phyloP scores from a whole-genome alignment of 2,888 invertebrate genomes.

The Clitarchus hookeri region DNA sequence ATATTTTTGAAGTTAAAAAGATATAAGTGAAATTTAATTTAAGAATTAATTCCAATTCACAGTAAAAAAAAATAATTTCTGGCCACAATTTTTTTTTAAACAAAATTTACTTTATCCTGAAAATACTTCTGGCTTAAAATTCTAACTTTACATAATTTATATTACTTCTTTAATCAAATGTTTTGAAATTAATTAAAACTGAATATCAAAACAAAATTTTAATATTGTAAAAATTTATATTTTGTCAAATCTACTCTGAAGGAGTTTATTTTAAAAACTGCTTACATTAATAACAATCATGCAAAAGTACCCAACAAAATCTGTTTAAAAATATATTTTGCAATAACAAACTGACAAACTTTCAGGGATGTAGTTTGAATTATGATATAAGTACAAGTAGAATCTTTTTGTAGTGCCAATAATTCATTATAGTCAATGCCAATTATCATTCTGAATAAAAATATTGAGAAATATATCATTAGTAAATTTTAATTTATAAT shows the following conservation, averaged over 20 bases:
- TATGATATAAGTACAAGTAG: too few relatives aligned
- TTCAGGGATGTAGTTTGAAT: too few relatives aligned
- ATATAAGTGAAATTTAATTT: too few relatives aligned
- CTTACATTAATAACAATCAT: neutral
- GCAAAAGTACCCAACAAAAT: neutral
- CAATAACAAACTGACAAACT: too few relatives aligned
- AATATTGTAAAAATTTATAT: neutral
- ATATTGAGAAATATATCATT: too few relatives aligned
- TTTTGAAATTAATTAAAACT: neutral
- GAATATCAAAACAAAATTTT: neutral
- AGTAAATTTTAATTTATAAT: too few relatives aligned
- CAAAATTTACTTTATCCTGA: neutral
- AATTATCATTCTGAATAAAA: too few relatives aligned
- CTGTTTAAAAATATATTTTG: neutral
- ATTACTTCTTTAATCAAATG: neutral
- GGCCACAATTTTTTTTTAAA: neutral
- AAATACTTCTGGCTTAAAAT: neutral
- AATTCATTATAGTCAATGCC: too few relatives aligned
- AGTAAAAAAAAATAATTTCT: neutral
- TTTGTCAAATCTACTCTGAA: neutral
- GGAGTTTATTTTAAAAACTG: neutral
- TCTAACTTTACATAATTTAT: neutral
- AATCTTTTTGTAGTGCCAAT: too few relatives aligned
- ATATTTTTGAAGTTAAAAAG: too few relatives aligned
- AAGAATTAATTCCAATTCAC: too few relatives aligned